Base-by-base conservation (phyloP, 1,140 invertebrate species). In the Neuroterus valhalla region DNA sequence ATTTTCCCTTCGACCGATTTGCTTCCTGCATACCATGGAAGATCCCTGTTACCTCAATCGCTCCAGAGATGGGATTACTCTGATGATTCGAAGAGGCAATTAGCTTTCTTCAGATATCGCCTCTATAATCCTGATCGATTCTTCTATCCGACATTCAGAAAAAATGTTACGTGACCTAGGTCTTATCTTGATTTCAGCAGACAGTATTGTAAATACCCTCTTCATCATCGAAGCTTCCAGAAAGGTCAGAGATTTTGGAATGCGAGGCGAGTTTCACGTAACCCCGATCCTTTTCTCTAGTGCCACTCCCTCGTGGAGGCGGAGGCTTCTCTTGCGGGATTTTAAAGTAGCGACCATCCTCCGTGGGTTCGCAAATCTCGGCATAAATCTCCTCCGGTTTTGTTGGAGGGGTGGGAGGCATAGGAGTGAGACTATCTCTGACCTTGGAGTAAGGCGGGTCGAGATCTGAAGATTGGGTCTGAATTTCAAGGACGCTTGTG, bases 361-460 rank as follows among this genome's bases (percentile, higher is more conserved):
- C 66, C 73, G 52, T 45, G 42, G 82, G 68, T 55, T 89, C 87
- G 52, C 88, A 89, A 17, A 89, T 88, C 78, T 89, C 88, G 6
- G 88, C 87, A 26, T 89, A 89, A 44, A 89, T 89, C 62, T 89
- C 88, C 66, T 89, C 88, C 1, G 78, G 68, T 68, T 77, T 77
- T 0, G 85, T 85, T 43, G 88, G 87, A 0, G 86, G 87, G 1
- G 86, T 78, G 5, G 82, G 80, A 3, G 87, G 86, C n/a, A 84
- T 70, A 5, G 86, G 87, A 1, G 87, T 89, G 38, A 89, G 67
- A 70, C 87, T 88, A 72, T 89, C 88, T 70, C 87, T 85, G 75
- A 89, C 88, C 75, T 88, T 89, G 62, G 88, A 89, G n/a, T 89
- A 89, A 15, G 87, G 88, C 1, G 88, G 88, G 81, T 89, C 87